phyloP scores from a whole-genome alignment of 2,797 vertebrate genomes.

The Cetoscarus ocellatus region DNA sequence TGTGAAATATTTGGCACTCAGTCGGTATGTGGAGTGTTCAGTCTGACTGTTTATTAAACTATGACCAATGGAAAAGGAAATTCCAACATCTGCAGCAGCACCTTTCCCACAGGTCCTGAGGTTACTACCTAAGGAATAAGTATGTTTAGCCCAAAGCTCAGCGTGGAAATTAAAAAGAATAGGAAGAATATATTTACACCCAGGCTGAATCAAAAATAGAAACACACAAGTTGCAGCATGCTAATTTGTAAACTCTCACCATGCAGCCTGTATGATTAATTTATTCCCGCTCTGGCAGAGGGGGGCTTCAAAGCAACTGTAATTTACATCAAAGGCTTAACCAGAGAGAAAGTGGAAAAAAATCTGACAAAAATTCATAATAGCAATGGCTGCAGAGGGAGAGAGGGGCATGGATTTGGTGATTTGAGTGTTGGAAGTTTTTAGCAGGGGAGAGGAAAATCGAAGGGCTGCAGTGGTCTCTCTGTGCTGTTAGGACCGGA shows the following conservation, averaged over 20 bases:
- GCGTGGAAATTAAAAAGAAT: conserved; percentile 36
- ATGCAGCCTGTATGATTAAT: conserved; percentile 59
- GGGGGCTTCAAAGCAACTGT: conserved; percentile 53
- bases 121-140: not conserved
- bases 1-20: conserved; percentile 7
- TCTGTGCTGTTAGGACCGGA: conserved; percentile 16
- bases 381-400: conserved; percentile 7
- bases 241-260: conserved; percentile 49
- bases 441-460: conserved; percentile 48
- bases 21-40: conserved; percentile 35
- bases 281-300: conserved; percentile 43
- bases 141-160: not conserved
- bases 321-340: conserved; percentile 48
- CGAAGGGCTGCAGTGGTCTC: conserved; percentile 29
- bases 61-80: conserved; percentile 57
- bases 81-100: conserved; percentile 22
- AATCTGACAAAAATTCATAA: conserved; percentile 44
- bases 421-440: conserved; percentile 43
- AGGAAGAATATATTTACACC: conserved; percentile 37
- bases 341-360: conserved; percentile 32
- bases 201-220: conserved; percentile 57
- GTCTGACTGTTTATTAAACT: conserved; percentile 50
- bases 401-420: conserved; percentile 3
- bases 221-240: conserved; percentile 21
- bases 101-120: conserved; percentile 37